Percentiles rank a stretch among this genome's conserved stretches.
Evolutionary conservation across 2,888 invertebrate genomes (phyloP).

Genomic region (Disparrhopalites patrizii): DNA sequence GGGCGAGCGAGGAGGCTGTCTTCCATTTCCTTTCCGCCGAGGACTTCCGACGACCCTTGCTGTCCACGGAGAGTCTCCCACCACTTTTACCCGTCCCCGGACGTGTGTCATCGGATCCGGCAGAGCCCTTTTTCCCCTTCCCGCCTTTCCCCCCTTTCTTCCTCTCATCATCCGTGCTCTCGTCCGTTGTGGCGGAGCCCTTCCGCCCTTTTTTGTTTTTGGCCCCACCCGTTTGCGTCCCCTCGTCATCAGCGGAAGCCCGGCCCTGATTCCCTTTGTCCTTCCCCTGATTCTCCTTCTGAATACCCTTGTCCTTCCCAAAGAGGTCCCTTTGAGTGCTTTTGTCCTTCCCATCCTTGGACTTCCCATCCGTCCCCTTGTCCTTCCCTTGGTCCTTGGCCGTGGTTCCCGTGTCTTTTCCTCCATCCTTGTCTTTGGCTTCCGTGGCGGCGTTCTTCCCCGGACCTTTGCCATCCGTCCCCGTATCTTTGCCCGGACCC

Average conservation of each 20-base stretch:
- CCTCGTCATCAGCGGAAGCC: too few relatives aligned
- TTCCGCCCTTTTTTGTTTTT: background rate
- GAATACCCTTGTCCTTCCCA: too few relatives aligned
- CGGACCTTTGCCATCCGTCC: background rate
- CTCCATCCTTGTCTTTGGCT: background rate
- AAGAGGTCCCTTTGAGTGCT: background rate
- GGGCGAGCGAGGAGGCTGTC: background rate
- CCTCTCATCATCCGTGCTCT: background rate
- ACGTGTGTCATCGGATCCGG: too few relatives aligned
- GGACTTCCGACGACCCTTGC: background rate
- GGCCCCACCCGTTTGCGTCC: too few relatives aligned
- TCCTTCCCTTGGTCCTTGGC: background rate
- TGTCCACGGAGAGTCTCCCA: background rate
- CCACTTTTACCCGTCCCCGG: background rate
- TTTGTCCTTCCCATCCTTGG: background rate
- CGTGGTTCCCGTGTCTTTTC: too few relatives aligned
- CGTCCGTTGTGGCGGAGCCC: background rate
- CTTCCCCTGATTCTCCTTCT: too few relatives aligned
- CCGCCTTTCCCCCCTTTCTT: background rate
- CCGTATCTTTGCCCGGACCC: background rate
- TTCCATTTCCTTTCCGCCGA: background rate
- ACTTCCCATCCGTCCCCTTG: background rate
- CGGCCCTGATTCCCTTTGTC: too few relatives aligned
- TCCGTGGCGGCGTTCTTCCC: background rate
- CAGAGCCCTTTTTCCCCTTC: too few relatives aligned